Base-by-base conservation (phyloP, 2,888 invertebrate species). In the Heteromyza rotundicornis region DNA sequence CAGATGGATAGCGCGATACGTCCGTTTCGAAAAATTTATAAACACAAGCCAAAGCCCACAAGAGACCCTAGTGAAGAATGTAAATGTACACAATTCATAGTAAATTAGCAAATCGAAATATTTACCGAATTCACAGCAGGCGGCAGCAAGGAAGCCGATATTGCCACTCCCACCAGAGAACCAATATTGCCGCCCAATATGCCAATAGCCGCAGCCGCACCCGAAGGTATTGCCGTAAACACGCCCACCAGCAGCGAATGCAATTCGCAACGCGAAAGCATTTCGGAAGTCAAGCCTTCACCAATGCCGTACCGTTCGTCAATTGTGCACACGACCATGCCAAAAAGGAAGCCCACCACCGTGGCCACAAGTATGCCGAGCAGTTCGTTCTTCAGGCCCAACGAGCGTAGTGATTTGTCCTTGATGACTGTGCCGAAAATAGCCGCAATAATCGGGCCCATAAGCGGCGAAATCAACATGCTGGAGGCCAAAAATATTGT, bases 401-500 rank as follows among this genome's bases (percentile, higher is more conserved):
- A 85, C 54, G 84, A 86, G 65, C 88, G 86, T 7, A 92, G 82
- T 0, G 86, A 84, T 22, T 84, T 82, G 76, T 92, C 90, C 58
- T 86, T 82, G 20, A 92, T 89, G 1, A 90, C 90, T 1, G 88
- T 87, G 1, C 92, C 92, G 73, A 92, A 89, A 0, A 90, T 91
- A 2, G 88, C 89, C 0, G 92, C 92, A 76, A 92, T 88, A 68
- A 92, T 90, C 1, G 92, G 92, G 27, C 91, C 90, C 91, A 92
- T 92, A 47, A 92, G 84, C 0, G 92, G 92, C 0, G 92, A 92
- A 60, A 92, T 90, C 17, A 92, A 85, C 92, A 92, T 92, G 75
- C 91, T 91, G 56, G 92, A 91, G 5, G 92, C 90, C 44, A 92
- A 82, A 61, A 89, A 87, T 10, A 92, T 89, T 5, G 90, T 89